Evolutionary conservation across 2,888 invertebrate species (phyloP).

Genomic region (Erebia aethiops): DNA sequence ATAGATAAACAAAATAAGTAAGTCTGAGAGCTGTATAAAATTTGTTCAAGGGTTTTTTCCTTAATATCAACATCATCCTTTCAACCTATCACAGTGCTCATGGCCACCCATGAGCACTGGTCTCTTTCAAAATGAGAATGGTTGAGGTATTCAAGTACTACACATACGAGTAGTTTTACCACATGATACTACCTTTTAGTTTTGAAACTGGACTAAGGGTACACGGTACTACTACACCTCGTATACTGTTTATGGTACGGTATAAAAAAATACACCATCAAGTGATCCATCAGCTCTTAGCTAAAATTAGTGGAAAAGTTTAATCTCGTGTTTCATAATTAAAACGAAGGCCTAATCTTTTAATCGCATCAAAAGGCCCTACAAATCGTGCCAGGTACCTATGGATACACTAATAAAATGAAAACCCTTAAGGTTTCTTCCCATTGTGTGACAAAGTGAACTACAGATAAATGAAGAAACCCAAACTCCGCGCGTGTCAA

Average conservation of each 20-base stretch:
- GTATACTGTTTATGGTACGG: too few relatives aligned
- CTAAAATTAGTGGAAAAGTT: constrained; percentile 24
- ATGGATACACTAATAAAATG: constrained; percentile 35
- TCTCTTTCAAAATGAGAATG: too few relatives aligned
- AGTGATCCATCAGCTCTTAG: not conserved
- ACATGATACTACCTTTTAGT: not conserved
- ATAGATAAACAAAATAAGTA: too few relatives aligned
- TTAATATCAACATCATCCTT: too few relatives aligned
- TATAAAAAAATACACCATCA: too few relatives aligned
- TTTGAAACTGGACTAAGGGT: not conserved
- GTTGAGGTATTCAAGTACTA: not conserved
- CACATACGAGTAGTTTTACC: not conserved
- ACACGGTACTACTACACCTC: too few relatives aligned
- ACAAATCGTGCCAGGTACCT: constrained; percentile 36
- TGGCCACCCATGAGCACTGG: too few relatives aligned
- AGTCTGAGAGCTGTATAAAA: too few relatives aligned
- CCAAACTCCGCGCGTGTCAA: too few relatives aligned
- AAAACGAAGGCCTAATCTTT: constrained; percentile 40
- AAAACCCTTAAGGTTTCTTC: constrained; percentile 23
- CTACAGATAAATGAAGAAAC: too few relatives aligned
- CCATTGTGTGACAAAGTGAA: not conserved
- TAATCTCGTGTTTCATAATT: constrained; percentile 35
- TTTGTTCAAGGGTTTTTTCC: too few relatives aligned
- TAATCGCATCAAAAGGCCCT: constrained; percentile 41
- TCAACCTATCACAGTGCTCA: too few relatives aligned